These are phyloP conservation scores for Solenopsis fugax DNA, from an alignment of 1,140 invertebrate genomes.

Conservation along the genomic window DNA sequence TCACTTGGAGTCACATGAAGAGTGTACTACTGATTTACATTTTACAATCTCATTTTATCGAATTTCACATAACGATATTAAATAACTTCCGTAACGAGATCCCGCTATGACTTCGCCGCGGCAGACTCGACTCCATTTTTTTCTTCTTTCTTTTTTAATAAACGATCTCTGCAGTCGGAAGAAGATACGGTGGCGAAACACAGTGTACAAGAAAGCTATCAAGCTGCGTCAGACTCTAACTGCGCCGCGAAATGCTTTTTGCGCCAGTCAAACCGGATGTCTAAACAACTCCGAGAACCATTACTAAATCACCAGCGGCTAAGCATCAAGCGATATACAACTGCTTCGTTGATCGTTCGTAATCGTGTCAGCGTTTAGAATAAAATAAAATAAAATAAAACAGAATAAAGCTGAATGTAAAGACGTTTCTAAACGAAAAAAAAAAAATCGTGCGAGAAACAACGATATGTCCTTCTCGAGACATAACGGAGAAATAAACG, in stretches of 20 bases:
- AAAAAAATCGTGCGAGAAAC: slow-evolving; percentile 43
- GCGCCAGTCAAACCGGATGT: slow-evolving; percentile 22
- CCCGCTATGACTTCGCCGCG: background rate
- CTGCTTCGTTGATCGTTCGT: slow-evolving; percentile 25
- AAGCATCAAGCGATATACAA: slow-evolving; percentile 46
- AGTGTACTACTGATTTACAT: background rate
- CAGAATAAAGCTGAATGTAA: slow-evolving; percentile 34
- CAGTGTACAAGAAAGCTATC: slow-evolving; percentile 45
- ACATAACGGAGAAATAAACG: slow-evolving; percentile 37
- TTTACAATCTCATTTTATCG: background rate
- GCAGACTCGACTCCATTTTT: background rate
- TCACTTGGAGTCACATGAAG: background rate
- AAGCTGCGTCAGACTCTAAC: slow-evolving; percentile 50
- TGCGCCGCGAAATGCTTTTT: slow-evolving; percentile 22
- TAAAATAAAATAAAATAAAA: slow-evolving; percentile 12
- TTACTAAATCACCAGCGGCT: slow-evolving; percentile 40
- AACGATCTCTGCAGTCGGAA: background rate
- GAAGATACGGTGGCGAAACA: slow-evolving; percentile 18
- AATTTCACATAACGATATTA: background rate
- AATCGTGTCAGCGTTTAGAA: slow-evolving; percentile 24
- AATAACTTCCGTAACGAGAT: background rate
- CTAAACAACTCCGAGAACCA: slow-evolving; percentile 38
- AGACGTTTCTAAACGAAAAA: background rate
- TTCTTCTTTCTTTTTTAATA: background rate
- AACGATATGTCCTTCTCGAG: slow-evolving; percentile 22